Conservation (phyloP, 2,888 invertebrate genomes). For the Xanthia icteritia region DNA sequence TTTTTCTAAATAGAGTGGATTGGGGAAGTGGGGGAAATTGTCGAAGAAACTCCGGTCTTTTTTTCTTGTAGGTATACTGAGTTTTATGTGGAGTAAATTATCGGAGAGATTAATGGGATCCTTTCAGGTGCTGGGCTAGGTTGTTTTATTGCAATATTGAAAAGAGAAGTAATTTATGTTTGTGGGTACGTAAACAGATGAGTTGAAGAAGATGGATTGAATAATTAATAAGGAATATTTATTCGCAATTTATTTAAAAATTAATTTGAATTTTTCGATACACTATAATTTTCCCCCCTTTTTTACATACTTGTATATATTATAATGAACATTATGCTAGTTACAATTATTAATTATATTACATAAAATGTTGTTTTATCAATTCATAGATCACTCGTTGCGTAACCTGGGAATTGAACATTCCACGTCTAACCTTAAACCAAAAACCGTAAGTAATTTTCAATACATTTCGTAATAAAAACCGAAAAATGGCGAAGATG, state of each 20-base stretch:
- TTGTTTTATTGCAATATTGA: conserved; percentile 49
- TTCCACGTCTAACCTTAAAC: too few species aligned
- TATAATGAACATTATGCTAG: not conserved
- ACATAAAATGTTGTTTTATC: too few species aligned
- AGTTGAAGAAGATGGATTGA: not conserved
- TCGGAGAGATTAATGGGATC: conserved; percentile 54
- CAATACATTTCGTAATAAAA: conserved; percentile 31
- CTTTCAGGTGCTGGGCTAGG: conserved; percentile 43
- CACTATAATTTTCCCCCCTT: too few species aligned
- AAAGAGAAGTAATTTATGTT: conserved; percentile 45
- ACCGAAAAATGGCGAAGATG: conserved; percentile 36
- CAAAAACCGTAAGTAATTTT: not conserved
- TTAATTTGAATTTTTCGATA: too few species aligned
- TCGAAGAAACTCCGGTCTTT: conserved; percentile 34
- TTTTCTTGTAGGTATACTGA: conserved; percentile 26
- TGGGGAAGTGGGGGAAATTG: conserved; percentile 27
- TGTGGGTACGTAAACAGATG: not conserved
- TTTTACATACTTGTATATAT: too few species aligned
- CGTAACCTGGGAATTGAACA: too few species aligned
- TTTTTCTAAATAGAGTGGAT: conserved; percentile 63
- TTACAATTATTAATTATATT: not conserved
- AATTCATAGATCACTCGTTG: too few species aligned
- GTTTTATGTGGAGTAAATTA: conserved; percentile 57
- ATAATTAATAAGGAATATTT: too few species aligned
- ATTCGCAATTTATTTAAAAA: too few species aligned